phyloP scores from a whole-genome alignment of 2,888 invertebrate species.

The Scaptodrosophila latifasciaeformis region DNA sequence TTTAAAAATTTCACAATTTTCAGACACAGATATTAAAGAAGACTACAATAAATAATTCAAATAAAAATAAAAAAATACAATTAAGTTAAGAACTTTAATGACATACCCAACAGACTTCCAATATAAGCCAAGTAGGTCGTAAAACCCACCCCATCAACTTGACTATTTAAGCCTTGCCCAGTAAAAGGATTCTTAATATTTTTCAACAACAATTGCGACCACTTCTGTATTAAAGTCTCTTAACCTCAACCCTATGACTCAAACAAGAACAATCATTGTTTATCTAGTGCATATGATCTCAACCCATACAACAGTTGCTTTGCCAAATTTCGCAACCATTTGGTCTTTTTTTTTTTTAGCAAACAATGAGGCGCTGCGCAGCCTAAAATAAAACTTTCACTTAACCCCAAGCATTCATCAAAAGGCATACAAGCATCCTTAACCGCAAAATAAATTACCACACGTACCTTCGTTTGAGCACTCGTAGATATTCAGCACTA shows the following conservation, averaged over 20 bases:
- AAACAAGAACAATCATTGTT: slow-evolving; percentile 38
- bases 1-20: no score
- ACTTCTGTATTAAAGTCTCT: no score
- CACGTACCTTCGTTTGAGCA: slow-evolving; percentile 37
- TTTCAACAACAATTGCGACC: no score
- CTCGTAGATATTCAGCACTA: slow-evolving; percentile 32
- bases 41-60: no score
- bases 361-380: slow-evolving; percentile 36
- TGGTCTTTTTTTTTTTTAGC: not conserved
- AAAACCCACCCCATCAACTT: no score
- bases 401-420: slow-evolving; percentile 40
- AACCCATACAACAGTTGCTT: slow-evolving; percentile 10
- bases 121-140: no score
- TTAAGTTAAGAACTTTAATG: no score
- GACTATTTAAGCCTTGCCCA: no score
- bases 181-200: no score
- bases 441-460: slow-evolving; percentile 50
- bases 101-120: no score
- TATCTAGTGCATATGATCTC: slow-evolving; percentile 46
- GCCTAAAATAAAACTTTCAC: slow-evolving; percentile 40
- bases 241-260: slow-evolving; percentile 16
- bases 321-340: slow-evolving; percentile 26
- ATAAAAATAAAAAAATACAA: no score
- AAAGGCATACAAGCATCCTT: slow-evolving; percentile 31
- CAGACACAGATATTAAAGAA: no score